These are phyloP conservation scores for Emydura subglobosa DNA, from an alignment of 2,113 vertebrate species.

Conservation along the genomic window DNA sequence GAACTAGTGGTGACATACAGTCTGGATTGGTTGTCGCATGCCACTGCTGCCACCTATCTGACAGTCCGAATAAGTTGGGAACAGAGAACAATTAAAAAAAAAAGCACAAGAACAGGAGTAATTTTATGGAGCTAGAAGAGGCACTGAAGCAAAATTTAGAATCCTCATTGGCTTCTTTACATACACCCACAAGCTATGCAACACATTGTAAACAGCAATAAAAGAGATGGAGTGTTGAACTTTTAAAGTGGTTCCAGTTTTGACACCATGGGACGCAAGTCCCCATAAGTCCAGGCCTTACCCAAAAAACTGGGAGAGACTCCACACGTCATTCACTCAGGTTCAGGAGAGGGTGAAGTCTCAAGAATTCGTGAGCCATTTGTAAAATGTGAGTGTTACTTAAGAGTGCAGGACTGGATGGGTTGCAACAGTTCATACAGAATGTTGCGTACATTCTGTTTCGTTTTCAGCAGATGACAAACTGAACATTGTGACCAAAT, in stretches of 20 bases:
- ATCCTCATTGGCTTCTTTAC: background rate
- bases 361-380: background rate
- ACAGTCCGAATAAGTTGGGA: background rate
- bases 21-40: background rate
- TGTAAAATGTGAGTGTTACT: background rate
- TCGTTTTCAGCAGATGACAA: background rate
- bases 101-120: rapidly evolving
- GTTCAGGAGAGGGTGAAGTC: background rate
- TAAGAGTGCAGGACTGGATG: background rate
- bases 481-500: background rate
- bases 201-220: background rate
- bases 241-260: background rate
- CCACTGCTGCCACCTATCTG: background rate
- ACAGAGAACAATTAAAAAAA: background rate
- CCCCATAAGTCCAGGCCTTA: rapidly evolving
- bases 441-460: too few species aligned
- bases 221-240: background rate
- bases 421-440: background rate
- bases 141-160: background rate
- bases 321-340: background rate
- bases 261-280: background rate
- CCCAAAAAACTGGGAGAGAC: background rate
- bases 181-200: background rate
- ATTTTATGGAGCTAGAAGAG: background rate
- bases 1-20: background rate